Percentiles rank a stretch among this genome's conserved stretches.
These are phyloP conservation scores for Salpingus planirostris DNA, from an alignment of 2,888 invertebrate species.

Conservation along the genomic window DNA sequence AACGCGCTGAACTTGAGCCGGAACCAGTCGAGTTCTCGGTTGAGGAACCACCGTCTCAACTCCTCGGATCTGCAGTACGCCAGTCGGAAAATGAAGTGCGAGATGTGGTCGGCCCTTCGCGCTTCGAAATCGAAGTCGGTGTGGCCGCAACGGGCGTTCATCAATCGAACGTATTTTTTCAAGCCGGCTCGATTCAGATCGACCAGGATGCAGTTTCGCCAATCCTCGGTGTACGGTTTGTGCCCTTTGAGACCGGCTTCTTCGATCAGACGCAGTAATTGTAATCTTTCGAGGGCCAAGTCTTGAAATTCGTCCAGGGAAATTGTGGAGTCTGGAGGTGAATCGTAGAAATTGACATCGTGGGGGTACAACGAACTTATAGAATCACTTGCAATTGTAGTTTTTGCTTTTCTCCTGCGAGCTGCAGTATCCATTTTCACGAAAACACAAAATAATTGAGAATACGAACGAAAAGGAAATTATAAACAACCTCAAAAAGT, in stretches of 20 bases:
- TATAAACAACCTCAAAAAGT: not conserved
- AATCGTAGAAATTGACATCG: conserved; percentile 69
- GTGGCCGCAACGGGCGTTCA: conserved; percentile 46
- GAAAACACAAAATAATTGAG: not conserved
- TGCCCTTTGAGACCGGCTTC: conserved; percentile 58
- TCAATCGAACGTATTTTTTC: conserved; percentile 54
- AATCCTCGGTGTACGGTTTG: conserved; percentile 56
- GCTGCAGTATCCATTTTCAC: conserved; percentile 27
- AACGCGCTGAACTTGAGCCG: conserved; percentile 63
- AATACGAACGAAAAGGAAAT: no score
- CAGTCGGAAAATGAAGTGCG: conserved; percentile 86
- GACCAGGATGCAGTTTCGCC: conserved; percentile 53
- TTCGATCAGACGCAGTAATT: conserved; percentile 69
- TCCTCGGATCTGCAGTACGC: conserved; percentile 87
- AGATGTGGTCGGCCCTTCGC: conserved; percentile 73
- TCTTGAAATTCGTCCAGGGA: conserved; percentile 80
- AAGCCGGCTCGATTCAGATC: conserved; percentile 61
- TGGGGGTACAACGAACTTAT: conserved; percentile 56
- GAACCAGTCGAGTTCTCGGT: conserved; percentile 84
- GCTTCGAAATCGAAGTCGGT: conserved; percentile 56
- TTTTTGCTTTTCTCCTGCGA: conserved; percentile 26
- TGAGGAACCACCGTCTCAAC: conserved; percentile 77
- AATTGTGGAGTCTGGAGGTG: conserved; percentile 66
- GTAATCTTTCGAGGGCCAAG: conserved; percentile 73
- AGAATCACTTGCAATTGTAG: conserved; percentile 27